Percentiles rank a stretch among this genome's conserved stretches.
These are phyloP conservation scores for Ellobius talpinus DNA, from an alignment of 2,113 vertebrate species.

Conservation along the genomic window DNA sequence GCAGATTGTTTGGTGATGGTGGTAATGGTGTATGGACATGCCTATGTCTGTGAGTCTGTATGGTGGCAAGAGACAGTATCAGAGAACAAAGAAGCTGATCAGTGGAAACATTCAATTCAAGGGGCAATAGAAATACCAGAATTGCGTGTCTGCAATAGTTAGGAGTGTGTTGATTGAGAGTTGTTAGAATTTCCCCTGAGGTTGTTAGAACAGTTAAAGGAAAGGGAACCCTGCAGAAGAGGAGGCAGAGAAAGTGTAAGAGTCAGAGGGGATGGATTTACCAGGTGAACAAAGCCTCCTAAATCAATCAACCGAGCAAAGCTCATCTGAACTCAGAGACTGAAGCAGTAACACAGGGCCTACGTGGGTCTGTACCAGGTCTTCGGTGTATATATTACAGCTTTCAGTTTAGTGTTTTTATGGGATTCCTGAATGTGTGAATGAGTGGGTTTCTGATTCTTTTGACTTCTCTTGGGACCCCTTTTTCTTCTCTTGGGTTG, in stretches of 20 bases:
- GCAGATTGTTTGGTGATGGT: background rate
- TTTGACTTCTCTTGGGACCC: background rate
- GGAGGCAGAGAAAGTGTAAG: background rate
- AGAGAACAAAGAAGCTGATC: background rate
- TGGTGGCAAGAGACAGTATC: background rate
- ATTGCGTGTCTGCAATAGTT: background rate
- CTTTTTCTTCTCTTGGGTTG: background rate
- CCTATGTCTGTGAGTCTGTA: background rate
- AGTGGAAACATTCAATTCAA: background rate
- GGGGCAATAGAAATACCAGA: background rate
- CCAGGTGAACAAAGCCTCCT: background rate
- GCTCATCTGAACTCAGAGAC: background rate
- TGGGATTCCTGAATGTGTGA: background rate
- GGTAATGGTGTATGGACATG: background rate
- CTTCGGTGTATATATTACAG: background rate
- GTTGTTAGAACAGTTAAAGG: background rate
- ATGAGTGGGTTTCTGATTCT: background rate
- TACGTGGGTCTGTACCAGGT: background rate
- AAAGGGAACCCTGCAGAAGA: background rate
- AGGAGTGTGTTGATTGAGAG: background rate
- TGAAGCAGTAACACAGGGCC: background rate
- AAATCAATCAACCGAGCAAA: background rate
- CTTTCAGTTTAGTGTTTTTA: background rate
- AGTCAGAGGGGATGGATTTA: background rate
- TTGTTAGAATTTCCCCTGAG: background rate